Evolutionary conservation across 92 coral and sea anemone genomes (phyloP).

Genomic region (Heteractis magnifica): DNA sequence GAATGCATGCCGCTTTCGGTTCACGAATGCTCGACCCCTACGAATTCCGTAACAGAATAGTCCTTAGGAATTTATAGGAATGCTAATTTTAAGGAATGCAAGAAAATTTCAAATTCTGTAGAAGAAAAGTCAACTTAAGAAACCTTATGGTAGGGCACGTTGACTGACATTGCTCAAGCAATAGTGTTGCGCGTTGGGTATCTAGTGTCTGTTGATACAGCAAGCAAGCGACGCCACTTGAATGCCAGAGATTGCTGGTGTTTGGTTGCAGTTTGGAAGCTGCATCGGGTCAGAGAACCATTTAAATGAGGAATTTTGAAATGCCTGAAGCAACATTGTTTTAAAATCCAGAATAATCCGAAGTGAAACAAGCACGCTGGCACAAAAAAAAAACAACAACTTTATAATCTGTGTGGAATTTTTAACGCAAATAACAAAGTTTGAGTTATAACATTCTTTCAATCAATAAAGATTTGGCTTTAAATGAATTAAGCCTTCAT

Average conservation of each 20-base stretch:
- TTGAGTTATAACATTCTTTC: background rate
- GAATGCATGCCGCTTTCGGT: too few species aligned
- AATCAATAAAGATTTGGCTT: background rate
- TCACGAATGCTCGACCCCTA: background rate
- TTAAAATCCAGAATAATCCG: background rate
- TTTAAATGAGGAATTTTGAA: background rate
- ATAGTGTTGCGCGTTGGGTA: background rate
- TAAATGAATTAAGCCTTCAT: background rate
- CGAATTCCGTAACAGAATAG: too few species aligned
- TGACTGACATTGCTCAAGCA: background rate
- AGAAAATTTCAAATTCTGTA: background rate
- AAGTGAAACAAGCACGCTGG: background rate
- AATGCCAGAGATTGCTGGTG: background rate
- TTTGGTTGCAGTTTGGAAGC: background rate
- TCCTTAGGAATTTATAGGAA: too few species aligned
- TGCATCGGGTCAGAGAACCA: background rate
- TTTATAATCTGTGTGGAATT: background rate
- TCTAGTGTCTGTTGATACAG: background rate
- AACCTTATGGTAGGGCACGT: too few species aligned
- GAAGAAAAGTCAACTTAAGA: background rate
- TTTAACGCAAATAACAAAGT: background rate
- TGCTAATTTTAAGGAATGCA: too few species aligned
- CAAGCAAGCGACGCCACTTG: constrained; percentile 1
- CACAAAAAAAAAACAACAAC: background rate
- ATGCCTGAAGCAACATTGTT: constrained; percentile 4